These are phyloP conservation scores for Cynopterus sphinx DNA, from an alignment of 2,797 vertebrate species.

Conservation along the genomic window DNA sequence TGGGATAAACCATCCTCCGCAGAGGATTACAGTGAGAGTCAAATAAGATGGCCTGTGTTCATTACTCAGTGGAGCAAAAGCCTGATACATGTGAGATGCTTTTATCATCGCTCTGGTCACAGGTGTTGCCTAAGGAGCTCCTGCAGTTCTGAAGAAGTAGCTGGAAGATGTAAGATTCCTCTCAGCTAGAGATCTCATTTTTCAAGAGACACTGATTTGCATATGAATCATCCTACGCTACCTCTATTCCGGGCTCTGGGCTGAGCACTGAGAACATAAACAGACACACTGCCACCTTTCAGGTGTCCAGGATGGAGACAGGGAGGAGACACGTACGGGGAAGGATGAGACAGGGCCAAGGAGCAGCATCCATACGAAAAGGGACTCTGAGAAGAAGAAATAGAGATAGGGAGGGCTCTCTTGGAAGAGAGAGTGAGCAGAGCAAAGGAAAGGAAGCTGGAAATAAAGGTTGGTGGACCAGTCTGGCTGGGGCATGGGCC, in stretches of 20 bases:
- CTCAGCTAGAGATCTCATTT: not conserved
- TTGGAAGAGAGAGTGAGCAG: not conserved
- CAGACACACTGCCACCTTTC: not conserved
- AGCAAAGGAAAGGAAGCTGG: not conserved
- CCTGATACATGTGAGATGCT: rapidly evolving
- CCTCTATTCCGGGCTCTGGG: not conserved
- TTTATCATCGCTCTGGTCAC: not conserved
- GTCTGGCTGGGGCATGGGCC: not conserved
- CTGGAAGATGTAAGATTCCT: not conserved
- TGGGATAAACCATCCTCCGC: not conserved
- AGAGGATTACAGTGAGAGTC: not conserved
- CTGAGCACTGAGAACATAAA: not conserved
- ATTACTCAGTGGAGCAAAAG: not conserved
- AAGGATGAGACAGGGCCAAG: not conserved
- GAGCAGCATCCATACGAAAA: not conserved
- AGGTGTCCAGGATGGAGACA: not conserved
- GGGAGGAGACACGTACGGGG: not conserved
- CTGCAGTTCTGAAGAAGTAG: not conserved
- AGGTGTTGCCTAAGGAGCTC: not conserved
- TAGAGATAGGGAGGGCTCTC: not conserved
- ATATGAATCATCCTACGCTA: not conserved
- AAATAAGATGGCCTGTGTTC: not conserved
- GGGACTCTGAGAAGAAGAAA: not conserved
- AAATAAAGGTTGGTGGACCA: not conserved
- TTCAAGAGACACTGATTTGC: not conserved